Conservation (phyloP, 2,797 vertebrate genomes). For the Hirundo rustica region DNA sequence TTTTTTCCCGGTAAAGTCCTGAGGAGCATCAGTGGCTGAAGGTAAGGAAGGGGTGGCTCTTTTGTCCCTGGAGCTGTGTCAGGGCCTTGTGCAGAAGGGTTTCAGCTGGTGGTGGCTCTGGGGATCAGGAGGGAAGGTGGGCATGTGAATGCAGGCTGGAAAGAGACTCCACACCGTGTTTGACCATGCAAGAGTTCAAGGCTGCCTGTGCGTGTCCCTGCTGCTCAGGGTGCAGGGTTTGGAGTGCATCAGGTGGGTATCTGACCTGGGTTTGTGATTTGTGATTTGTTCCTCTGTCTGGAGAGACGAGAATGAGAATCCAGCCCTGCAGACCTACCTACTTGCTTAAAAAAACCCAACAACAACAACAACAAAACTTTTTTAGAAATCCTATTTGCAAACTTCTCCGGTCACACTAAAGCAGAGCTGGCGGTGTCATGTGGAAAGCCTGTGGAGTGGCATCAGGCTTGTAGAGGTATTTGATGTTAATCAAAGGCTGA, state of each 20-base stretch:
- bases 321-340: neutral
- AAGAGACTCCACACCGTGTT: neutral
- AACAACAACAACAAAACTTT: no score
- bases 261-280: neutral
- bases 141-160: neutral
- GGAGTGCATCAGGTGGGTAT: neutral
- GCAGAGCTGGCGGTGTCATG: fast-evolving
- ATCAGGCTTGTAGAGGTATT: neutral
- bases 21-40: neutral
- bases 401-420: neutral
- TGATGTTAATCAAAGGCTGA: neutral
- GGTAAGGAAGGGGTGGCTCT: neutral
- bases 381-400: neutral
- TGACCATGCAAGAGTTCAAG: neutral
- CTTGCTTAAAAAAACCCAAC: neutral
- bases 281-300: neutral
- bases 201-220: neutral
- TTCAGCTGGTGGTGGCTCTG: neutral
- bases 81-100: neutral
- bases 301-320: neutral
- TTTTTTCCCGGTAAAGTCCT: neutral
- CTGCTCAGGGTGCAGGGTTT: neutral
- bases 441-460: constrained; percentile 14
- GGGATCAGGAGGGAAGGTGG: no score
- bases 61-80: neutral